Evolutionary conservation across 2,888 invertebrate species (phyloP).

Genomic region (Phaonia tiefii): DNA sequence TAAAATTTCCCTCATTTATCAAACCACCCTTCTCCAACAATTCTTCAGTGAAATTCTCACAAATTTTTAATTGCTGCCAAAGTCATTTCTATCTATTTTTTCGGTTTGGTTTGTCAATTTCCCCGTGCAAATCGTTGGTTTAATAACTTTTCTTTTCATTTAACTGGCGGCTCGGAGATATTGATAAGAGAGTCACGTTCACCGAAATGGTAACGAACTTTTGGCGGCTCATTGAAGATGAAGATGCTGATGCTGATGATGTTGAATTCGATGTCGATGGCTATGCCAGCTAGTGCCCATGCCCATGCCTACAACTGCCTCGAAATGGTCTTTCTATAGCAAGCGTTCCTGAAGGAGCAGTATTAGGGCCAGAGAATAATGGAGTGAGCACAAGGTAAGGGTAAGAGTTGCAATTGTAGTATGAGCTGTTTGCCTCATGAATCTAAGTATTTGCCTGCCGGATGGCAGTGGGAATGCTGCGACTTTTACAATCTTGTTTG

Average conservation of each 20-base stretch:
- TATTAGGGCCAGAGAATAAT: too few species aligned
- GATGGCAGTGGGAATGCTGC: conserved; percentile 59
- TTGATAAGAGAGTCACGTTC: conserved; percentile 78
- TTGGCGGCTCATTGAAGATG: conserved; percentile 54
- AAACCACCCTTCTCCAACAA: background rate
- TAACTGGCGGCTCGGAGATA: conserved; percentile 60
- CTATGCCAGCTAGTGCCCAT: background rate
- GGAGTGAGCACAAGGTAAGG: too few species aligned
- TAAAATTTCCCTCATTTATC: background rate
- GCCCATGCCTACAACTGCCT: conserved; percentile 25
- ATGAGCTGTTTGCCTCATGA: background rate
- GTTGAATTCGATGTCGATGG: too few species aligned
- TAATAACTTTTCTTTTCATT: conserved; percentile 19
- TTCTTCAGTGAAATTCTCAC: conserved; percentile 28
- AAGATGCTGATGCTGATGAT: conserved; percentile 23
- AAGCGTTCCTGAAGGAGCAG: background rate
- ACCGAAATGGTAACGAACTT: conserved; percentile 67
- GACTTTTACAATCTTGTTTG: conserved; percentile 70
- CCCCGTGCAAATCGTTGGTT: conserved; percentile 37
- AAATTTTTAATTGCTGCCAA: conserved; percentile 66
- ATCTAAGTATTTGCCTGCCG: conserved; percentile 43
- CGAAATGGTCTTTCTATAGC: background rate
- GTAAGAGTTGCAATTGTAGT: background rate
- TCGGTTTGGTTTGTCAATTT: conserved; percentile 33
- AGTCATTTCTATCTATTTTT: conserved; percentile 54